Base-by-base conservation (phyloP, 2,113 vertebrate species). In the Herpetotheres cachinnans region DNA sequence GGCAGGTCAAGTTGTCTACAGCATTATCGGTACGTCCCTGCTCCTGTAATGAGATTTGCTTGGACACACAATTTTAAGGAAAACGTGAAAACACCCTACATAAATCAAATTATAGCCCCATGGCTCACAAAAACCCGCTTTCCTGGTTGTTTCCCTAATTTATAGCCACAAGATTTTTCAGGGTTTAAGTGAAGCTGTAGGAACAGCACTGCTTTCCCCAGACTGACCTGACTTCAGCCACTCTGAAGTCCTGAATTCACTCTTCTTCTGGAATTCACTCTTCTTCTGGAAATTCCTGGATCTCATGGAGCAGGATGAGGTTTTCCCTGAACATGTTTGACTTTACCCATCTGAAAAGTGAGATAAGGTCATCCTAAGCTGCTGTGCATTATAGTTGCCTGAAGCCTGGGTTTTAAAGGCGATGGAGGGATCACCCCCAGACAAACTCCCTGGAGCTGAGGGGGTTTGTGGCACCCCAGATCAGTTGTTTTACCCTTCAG, bases 381-480 rank as follows among this genome's bases (percentile, higher is more conserved):
- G 81, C 77, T 30, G 58, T 2, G 17, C 2, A 0, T 4, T n/a
- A 21, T 1, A 0, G 2, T 26, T 32, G 11, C 56, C 52, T 11
- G 42, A 58, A 65, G 32, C 40, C 27, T 22, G 65, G 16, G 10
- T 14, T 76, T 66, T 30, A 46, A 16, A 72, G 40, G 52, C 0
- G 0, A 24, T 1, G 32, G 40, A 49, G 40, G 63, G 26, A 65
- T 49, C n/a, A 10, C 6, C 67, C 20, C 67, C 40, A 27, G 77
- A 27, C 46, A 66, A 66, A 36, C 2, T 5, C 62, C 36, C 40
- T 1, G 3, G 3, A 88, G 38, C 52, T 29, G 1, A 61, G 70
- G 26, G 40, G 27, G 3, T 10, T 27, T 13, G 12, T 44, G 58
- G 24, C 10, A 6, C 26, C 65, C 17, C 58, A 10, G 24, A 19